Evolutionary conservation across 2,888 invertebrate genomes (phyloP), one percentile per base, ranked within the genome.

Genomic region (Papilio demoleus): DNA sequence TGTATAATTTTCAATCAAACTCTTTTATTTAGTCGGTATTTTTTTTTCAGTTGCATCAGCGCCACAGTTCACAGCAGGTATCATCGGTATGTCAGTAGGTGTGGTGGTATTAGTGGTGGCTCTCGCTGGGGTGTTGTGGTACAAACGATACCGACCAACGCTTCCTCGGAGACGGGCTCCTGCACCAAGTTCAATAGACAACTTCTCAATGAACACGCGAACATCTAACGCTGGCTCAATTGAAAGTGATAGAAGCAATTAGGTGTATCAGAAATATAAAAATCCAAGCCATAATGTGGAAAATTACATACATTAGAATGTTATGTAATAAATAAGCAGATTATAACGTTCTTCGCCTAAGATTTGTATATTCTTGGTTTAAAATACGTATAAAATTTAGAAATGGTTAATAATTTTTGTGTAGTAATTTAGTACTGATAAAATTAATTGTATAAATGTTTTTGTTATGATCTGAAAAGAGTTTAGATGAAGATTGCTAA

Each of bases 81-180:
- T 89, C 19, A 76, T 82, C 9, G 90, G 88, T 0, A 81, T 84
- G 80, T 72, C 78, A 1, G 73, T 81, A 1, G 87, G 87, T 0
- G 19, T 81, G 0, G 65, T 73, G 0, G 70, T 76, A 0, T 58
- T 89, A 6, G 68, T 77, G 0, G 34, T 80, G 0, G 66, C 82
- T 0, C 70, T 91, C 6, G 79, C 72, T 2, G 84, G 80, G 11
- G 73, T 77, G 4, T 36, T 87, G 2, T 75, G 80, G 71, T 82
- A 84, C 72, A 85, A 73, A 66, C 67, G 75, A 5, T 64, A 14
- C 40, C 5, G 56, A 9, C n/a, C 22, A 6, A 27, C 27, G 8
- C 0, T 66, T 8, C 58, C 63, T 2, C 63, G 70, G 70, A 47
- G 70, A 12, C 36, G 62, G 12, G 0, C 27, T 6, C 22, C 8